Evolutionary conservation across 2,113 vertebrate genomes (phyloP).

Genomic region (Muntiacus muntjak): DNA sequence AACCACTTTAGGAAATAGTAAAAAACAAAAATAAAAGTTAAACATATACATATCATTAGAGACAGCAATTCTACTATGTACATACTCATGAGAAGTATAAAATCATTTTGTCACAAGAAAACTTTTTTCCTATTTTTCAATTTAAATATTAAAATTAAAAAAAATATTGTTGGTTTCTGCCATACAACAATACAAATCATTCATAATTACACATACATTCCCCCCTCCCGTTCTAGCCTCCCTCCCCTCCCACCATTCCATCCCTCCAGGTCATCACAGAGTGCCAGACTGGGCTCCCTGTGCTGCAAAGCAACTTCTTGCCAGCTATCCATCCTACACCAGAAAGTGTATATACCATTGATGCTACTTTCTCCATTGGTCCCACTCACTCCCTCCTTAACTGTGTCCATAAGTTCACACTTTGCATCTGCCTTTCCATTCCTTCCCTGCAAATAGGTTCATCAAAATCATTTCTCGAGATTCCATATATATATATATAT

Average conservation of each 20-base stretch:
- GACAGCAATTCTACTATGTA: background rate
- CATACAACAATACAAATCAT: background rate
- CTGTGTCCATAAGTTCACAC: background rate
- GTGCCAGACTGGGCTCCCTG: background rate
- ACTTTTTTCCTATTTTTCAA: background rate
- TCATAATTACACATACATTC: background rate
- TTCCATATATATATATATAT: background rate
- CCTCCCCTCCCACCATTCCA: background rate
- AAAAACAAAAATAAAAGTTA: background rate
- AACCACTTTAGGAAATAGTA: background rate
- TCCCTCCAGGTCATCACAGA: background rate
- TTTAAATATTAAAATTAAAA: background rate
- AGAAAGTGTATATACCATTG: background rate
- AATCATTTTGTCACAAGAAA: background rate
- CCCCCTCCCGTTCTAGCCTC: background rate
- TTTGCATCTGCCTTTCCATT: background rate
- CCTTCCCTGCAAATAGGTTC: background rate
- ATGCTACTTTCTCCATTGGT: background rate
- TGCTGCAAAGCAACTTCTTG: background rate
- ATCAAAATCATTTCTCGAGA: background rate
- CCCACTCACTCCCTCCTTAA: background rate
- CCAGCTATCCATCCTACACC: background rate
- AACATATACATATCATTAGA: background rate
- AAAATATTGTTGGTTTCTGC: background rate
- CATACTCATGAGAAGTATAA: background rate